These are phyloP conservation scores for Operophtera brumata DNA, from an alignment of 2,888 invertebrate genomes.

Conservation along the genomic window DNA sequence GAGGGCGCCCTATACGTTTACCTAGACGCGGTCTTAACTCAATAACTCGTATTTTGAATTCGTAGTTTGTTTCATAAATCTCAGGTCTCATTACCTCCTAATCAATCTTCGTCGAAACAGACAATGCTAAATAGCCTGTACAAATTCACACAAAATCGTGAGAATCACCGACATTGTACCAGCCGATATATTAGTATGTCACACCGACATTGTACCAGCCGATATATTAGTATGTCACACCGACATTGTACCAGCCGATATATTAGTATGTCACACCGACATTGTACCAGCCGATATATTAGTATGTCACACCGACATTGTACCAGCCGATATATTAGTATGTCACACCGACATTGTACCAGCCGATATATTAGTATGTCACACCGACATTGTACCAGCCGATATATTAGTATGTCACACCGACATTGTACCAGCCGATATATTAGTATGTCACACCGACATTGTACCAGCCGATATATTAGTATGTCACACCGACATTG, in stretches of 20 bases:
- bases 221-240: conserved; percentile 29
- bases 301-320: conserved; percentile 39
- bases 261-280: conserved; percentile 25
- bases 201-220: conserved; percentile 37
- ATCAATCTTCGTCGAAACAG: conserved; percentile 40
- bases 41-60: background rate
- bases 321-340: conserved; percentile 33
- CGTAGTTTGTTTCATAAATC: background rate
- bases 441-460: conserved; percentile 25
- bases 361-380: conserved; percentile 30
- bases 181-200: conserved; percentile 28
- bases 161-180: conserved; percentile 43
- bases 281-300: conserved; percentile 40
- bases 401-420: conserved; percentile 29
- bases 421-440: conserved; percentile 40
- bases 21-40: no score
- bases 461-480: conserved; percentile 40
- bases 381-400: conserved; percentile 38
- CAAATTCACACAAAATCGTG: conserved; percentile 44
- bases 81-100: conserved; percentile 34
- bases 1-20: no score
- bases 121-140: conserved; percentile 46
- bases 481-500: conserved; percentile 39
- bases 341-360: conserved; percentile 41
- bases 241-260: conserved; percentile 40